A percentile compares a stretch with the other conserved stretches of the same genome.
Evolutionary conservation across 2,888 invertebrate species (phyloP).

Genomic region (Nebria salina): DNA sequence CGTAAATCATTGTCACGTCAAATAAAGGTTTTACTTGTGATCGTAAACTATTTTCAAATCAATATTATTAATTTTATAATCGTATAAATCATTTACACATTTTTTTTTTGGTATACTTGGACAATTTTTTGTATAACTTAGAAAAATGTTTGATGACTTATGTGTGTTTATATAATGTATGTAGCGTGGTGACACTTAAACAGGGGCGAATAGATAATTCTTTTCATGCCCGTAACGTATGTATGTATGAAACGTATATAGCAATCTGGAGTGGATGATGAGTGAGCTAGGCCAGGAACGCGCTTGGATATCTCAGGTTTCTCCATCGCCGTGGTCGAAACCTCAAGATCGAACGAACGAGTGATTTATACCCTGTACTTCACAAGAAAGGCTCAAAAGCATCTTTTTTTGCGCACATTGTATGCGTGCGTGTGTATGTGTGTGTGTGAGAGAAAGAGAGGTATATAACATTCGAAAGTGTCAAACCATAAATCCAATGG

Average conservation of each 20-base stretch:
- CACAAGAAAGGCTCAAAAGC: constrained; percentile 62
- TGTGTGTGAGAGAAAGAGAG: neutral
- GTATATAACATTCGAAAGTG: constrained; percentile 60
- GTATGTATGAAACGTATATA: neutral
- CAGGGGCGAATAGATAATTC: too few relatives aligned
- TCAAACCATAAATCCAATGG: constrained; percentile 62
- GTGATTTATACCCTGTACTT: constrained; percentile 63
- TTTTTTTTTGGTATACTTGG: too few relatives aligned
- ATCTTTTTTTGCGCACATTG: constrained; percentile 56
- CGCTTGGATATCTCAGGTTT: constrained; percentile 37
- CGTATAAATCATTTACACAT: too few relatives aligned
- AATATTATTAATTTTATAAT: too few relatives aligned
- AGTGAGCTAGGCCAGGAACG: constrained; percentile 23
- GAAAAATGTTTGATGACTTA: too few relatives aligned
- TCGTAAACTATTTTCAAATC: too few relatives aligned
- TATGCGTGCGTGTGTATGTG: neutral
- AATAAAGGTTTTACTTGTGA: too few relatives aligned
- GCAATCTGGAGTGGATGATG: constrained; percentile 35
- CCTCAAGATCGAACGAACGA: constrained; percentile 48
- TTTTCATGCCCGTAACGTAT: too few relatives aligned
- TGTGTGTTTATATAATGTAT: too few relatives aligned
- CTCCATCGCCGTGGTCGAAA: constrained; percentile 8
- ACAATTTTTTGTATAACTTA: too few relatives aligned
- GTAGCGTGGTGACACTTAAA: too few relatives aligned
- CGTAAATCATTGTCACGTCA: too few relatives aligned